Conservation (phyloP, 2,113 vertebrate genomes). For the Acanthochromis polyacanthus region DNA sequence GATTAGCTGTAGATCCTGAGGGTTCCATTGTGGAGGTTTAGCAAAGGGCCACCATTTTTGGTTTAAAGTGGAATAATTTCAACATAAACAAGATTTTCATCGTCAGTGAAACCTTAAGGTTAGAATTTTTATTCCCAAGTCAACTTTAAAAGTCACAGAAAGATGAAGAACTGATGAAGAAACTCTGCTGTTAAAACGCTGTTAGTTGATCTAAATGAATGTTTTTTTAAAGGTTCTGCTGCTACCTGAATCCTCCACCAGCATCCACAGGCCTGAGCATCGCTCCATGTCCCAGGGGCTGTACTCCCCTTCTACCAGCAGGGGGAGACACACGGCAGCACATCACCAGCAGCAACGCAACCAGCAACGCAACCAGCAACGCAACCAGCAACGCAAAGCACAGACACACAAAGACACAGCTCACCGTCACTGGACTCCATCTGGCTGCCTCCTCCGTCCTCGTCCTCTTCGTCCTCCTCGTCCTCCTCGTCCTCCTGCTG, state of each 20-base stretch:
- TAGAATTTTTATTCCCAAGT: no score
- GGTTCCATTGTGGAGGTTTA: no score
- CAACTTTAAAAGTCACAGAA: no score
- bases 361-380: no score
- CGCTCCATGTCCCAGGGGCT: slow-evolving; percentile 90
- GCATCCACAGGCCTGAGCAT: slow-evolving; percentile 87
- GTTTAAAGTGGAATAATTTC: no score
- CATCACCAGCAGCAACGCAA: not conserved
- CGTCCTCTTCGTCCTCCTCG: slow-evolving; percentile 43
- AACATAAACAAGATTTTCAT: no score
- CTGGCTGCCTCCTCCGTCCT: slow-evolving; percentile 72
- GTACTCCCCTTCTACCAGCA: slow-evolving; percentile 91
- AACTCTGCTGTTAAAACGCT: no score
- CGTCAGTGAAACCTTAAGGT: no score
- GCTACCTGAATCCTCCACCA: slow-evolving; percentile 90
- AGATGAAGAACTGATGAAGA: no score
- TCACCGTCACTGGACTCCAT: slow-evolving; percentile 89
- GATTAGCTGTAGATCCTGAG: no score
- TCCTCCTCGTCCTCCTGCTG: slow-evolving; percentile 69
- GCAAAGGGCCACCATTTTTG: no score
- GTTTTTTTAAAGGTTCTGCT: slow-evolving; percentile 17
- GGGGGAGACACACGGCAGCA: slow-evolving; percentile 54
- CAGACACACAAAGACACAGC: slow-evolving; percentile 2
- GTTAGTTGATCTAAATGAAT: not conserved
- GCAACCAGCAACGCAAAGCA: not conserved